Evolutionary conservation across 2,888 invertebrate species (phyloP).

Genomic region (Trachelus troglodyta): DNA sequence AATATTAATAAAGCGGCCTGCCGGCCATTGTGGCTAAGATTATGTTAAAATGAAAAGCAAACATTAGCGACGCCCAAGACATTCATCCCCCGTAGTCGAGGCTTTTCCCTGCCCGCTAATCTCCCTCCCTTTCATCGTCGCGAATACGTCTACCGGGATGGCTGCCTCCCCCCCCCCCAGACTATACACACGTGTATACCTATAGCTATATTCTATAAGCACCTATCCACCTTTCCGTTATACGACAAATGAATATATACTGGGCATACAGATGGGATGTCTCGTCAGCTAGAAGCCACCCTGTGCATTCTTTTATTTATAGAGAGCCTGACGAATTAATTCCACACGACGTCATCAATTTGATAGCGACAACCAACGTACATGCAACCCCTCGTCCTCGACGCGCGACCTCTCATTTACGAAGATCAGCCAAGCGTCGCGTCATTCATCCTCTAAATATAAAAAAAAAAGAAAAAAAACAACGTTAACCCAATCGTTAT

Average conservation of each 20-base stretch:
- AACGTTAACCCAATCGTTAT: constrained; percentile 47
- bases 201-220: not conserved
- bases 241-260: not conserved
- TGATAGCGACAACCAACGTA: constrained; percentile 29
- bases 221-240: not conserved
- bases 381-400: constrained; percentile 18
- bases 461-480: constrained; percentile 33
- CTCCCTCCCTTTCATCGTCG: not conserved
- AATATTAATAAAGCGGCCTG: constrained; percentile 51
- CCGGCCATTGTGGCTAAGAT: constrained; percentile 39
- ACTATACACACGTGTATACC: not conserved
- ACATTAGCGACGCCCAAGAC: constrained; percentile 28
- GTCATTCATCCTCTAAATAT: constrained; percentile 55
- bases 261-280: not conserved
- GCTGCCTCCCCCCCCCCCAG: not conserved
- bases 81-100: not conserved
- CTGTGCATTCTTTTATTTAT: not conserved
- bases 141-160: not conserved
- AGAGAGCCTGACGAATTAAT: constrained; percentile 42
- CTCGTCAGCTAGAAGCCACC: not conserved
- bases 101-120: not conserved
- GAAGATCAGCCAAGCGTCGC: constrained; percentile 59
- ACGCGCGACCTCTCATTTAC: constrained; percentile 47
- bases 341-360: constrained; percentile 47
- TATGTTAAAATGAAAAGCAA: constrained; percentile 44